Evolutionary conservation across 1,140 invertebrate species (phyloP).

Genomic region (Mesaphorura yosii): DNA sequence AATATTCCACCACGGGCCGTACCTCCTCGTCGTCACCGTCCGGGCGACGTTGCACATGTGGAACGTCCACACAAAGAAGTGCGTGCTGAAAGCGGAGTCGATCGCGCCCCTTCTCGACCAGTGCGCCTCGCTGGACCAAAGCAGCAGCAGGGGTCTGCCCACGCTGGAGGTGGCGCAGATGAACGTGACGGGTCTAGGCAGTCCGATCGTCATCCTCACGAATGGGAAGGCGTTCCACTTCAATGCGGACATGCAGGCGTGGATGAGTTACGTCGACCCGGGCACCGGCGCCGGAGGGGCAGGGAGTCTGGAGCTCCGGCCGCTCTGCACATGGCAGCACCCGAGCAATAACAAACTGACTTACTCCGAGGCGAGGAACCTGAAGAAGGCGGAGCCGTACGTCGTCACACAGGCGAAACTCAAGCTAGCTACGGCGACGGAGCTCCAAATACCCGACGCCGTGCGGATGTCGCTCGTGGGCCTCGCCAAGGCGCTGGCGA

Average conservation of each 20-base stretch:
- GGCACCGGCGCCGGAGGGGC: background rate
- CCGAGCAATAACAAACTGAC: background rate
- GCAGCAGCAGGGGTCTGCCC: background rate
- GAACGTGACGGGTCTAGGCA: background rate
- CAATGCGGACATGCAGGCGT: constrained; percentile 48
- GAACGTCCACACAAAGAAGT: constrained; percentile 32
- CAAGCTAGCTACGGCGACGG: constrained; percentile 14
- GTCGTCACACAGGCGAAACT: constrained; percentile 21
- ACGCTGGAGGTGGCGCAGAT: background rate
- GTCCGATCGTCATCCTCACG: constrained; percentile 40
- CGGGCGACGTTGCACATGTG: constrained; percentile 33
- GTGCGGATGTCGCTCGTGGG: constrained; percentile 14
- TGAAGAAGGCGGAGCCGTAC: too few species aligned
- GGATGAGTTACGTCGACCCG: constrained; percentile 39
- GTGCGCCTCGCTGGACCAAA: too few species aligned
- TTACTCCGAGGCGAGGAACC: too few species aligned
- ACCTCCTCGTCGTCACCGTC: constrained; percentile 33
- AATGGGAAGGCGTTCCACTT: constrained; percentile 57
- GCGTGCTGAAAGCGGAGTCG: constrained; percentile 29
- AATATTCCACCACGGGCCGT: constrained; percentile 36
- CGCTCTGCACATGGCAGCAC: background rate
- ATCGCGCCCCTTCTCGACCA: constrained; percentile 31
- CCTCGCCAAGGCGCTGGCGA: constrained; percentile 22
- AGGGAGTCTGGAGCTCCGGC: too few species aligned
- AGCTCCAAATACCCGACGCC: constrained; percentile 14